phyloP scores from a whole-genome alignment of 2,113 vertebrate genomes.

The Tragelaphus imberbis region DNA sequence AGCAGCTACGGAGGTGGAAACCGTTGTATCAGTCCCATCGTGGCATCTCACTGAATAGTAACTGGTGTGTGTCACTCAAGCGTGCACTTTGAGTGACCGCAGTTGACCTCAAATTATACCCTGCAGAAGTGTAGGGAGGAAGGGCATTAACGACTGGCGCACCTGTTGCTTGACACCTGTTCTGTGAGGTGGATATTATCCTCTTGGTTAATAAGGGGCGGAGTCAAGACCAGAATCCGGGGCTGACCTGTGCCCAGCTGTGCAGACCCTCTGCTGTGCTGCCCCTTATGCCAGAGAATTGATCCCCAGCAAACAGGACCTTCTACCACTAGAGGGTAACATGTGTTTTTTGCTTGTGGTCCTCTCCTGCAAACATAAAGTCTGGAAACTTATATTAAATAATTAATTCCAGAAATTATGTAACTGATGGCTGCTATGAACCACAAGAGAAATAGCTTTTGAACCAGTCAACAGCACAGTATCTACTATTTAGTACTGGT shows the following conservation, averaged over 20 bases:
- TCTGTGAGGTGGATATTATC: neutral
- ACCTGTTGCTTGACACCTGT: neutral
- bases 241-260: neutral
- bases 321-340: neutral
- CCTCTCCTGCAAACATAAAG: neutral
- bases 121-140: neutral
- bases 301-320: neutral
- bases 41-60: neutral
- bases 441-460: neutral
- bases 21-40: accelerated
- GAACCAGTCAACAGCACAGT: neutral
- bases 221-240: neutral
- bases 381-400: neutral
- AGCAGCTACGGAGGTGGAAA: neutral
- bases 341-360: neutral
- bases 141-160: neutral
- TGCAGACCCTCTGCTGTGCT: neutral
- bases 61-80: neutral
- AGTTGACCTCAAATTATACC: neutral
- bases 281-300: neutral
- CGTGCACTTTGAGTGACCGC: neutral
- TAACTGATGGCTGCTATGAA: neutral
- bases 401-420: neutral
- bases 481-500: neutral
- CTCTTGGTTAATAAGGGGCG: neutral